Evolutionary conservation across 2,888 invertebrate genomes (phyloP), one percentile per base, ranked within the genome.

Genomic region (Patella caerulea): DNA sequence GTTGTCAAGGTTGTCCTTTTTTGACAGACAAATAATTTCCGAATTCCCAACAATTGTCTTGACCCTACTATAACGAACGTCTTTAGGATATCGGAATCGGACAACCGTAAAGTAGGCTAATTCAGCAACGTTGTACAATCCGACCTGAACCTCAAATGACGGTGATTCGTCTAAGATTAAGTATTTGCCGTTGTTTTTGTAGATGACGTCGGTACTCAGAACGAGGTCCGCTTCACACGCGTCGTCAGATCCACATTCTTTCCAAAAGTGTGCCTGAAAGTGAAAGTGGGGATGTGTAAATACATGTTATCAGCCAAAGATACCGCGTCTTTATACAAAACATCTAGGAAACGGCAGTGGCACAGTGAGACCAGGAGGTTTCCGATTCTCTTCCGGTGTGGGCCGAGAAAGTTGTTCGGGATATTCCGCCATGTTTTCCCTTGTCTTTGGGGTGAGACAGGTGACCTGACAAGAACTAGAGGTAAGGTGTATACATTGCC

Each of bases 101-200:
- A 86, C 80, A 5, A 80, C 76, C 0, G 87, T 84, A 0, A 84
- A 82, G 73, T 84, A 85, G 0, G 87, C 83, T 7, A 83, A 83
- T 34, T 87, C 85, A 4, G 85, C 86, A n/a, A 71, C 76, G 75
- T 87, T 87, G 14, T 79, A 77, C n/a, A 87, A 69, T 11, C 75
- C 78, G 15, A 86, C 78, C 55, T 84, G 78, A 11, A 86, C 56
- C 11, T 80, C 78, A 55, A 87, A 78, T 11, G 77, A 77, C 55
- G 83, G 81, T 4, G 81, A 82, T 59, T 84, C 84, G 17, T 85
- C 83, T 11, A 86, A 76, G 55, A 87, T 65, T 15, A 82, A 74
- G 65, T 78, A 81, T 12, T 73, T 78, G 15, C 69, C 70, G 11
- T 74, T 70, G 45, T 75, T 75, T 4, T 75, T 59, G 59, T 81